These are phyloP conservation scores for Lasioglossum villosulum DNA, from an alignment of 2,888 invertebrate genomes.

Conservation along the genomic window DNA sequence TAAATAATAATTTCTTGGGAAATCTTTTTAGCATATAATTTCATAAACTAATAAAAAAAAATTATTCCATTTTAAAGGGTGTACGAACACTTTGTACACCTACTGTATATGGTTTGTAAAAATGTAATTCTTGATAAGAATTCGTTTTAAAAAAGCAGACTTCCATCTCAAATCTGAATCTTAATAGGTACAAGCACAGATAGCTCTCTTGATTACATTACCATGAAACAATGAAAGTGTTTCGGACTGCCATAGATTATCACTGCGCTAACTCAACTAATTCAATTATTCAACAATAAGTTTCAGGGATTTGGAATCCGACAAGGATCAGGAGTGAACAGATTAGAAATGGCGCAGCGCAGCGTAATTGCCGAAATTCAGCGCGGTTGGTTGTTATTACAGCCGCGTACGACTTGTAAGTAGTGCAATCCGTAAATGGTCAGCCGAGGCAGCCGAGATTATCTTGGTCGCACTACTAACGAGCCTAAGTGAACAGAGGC, in stretches of 20 bases:
- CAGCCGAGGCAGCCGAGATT: constrained; percentile 61
- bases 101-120: not conserved
- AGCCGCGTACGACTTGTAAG: constrained; percentile 33
- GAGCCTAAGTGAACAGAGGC: constrained; percentile 51
- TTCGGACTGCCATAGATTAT: not conserved
- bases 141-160: not conserved
- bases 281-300: not conserved
- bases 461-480: constrained; percentile 63
- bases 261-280: not conserved
- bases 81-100: too few relatives aligned
- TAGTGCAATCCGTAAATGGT: constrained; percentile 60
- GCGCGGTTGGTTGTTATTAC: too few relatives aligned
- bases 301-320: not conserved
- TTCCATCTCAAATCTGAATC: not conserved
- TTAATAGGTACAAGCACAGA: not conserved
- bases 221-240: not conserved
- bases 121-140: not conserved
- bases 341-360: not conserved
- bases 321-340: not conserved
- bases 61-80: too few relatives aligned
- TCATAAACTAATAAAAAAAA: too few relatives aligned
- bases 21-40: too few relatives aligned
- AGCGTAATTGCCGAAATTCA: not conserved
- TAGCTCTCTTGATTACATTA: too few relatives aligned
- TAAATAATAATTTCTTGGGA: too few relatives aligned